Conservation (phyloP, 2,888 invertebrate species). For the Stenolophus ochropezus region DNA sequence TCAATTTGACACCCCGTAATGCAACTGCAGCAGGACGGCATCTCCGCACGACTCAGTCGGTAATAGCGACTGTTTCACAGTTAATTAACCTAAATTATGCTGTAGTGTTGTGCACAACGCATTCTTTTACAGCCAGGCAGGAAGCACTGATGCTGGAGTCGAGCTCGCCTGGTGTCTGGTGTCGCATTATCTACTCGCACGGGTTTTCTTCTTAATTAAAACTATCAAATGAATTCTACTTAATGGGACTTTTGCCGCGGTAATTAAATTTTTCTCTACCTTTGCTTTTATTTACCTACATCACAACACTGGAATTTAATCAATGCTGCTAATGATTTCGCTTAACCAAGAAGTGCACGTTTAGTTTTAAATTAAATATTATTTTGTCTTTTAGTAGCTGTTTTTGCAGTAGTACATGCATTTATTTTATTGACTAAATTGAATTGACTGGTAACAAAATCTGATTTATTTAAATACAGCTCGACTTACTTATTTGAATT, state of each 20-base stretch:
- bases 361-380: no score
- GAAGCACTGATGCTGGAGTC: neutral
- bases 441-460: no score
- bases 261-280: conserved; percentile 8
- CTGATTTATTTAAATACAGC: no score
- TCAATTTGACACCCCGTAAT: conserved; percentile 54
- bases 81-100: conserved; percentile 57
- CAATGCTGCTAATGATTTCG: no score
- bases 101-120: conserved; percentile 34
- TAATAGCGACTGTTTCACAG: conserved; percentile 54
- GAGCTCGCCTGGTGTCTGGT: neutral
- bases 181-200: neutral
- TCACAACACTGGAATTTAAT: no score
- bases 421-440: no score
- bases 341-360: no score
- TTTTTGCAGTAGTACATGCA: no score
- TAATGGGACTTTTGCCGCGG: neutral
- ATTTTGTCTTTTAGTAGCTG: no score
- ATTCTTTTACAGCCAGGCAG: conserved; percentile 32
- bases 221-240: neutral
- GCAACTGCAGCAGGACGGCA: conserved; percentile 34
- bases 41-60: conserved; percentile 11
- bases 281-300: neutral
- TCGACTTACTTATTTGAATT: no score
- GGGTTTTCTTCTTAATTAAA: conserved; percentile 8